A percentile compares a stretch with the other conserved stretches of the same genome.
Evolutionary conservation across 2,888 invertebrate species (phyloP).

Genomic region (Drosophila limbata): DNA sequence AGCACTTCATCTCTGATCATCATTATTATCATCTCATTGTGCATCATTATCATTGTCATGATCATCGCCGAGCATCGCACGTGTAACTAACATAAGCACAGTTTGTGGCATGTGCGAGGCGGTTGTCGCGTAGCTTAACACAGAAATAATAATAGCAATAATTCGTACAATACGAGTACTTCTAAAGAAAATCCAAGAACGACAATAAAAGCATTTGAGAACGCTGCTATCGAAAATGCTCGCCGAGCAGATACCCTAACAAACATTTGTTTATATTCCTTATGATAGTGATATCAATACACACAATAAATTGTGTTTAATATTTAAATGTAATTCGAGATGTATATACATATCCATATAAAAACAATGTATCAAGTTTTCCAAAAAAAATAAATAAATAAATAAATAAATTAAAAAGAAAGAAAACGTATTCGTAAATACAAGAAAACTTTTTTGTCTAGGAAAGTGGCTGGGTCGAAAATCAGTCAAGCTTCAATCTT

Average conservation of each 20-base stretch:
- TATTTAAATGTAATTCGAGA: no score
- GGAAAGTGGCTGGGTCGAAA: no score
- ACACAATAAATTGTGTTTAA: no score
- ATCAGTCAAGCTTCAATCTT: no score
- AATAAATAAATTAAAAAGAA: no score
- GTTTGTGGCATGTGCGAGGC: constrained; percentile 63
- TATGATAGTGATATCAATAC: no score
- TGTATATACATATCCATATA: no score
- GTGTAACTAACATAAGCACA: constrained; percentile 65
- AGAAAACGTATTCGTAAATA: no score
- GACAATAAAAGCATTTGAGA: constrained; percentile 23
- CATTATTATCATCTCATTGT: constrained; percentile 6
- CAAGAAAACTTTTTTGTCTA: no score
- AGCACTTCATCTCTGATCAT: constrained; percentile 31
- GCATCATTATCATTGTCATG: constrained; percentile 24
- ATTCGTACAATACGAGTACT: constrained; percentile 49
- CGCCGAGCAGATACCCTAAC: not conserved
- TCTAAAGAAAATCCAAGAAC: constrained; percentile 49
- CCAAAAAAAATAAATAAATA: no score
- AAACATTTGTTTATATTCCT: not conserved
- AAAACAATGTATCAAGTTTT: no score
- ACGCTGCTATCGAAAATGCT: not conserved
- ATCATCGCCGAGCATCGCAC: constrained; percentile 47
- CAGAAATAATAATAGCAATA: constrained; percentile 75
- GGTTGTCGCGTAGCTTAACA: constrained; percentile 59